Conservation (phyloP, 2,888 invertebrate genomes). For the Harpalus rubripes region DNA sequence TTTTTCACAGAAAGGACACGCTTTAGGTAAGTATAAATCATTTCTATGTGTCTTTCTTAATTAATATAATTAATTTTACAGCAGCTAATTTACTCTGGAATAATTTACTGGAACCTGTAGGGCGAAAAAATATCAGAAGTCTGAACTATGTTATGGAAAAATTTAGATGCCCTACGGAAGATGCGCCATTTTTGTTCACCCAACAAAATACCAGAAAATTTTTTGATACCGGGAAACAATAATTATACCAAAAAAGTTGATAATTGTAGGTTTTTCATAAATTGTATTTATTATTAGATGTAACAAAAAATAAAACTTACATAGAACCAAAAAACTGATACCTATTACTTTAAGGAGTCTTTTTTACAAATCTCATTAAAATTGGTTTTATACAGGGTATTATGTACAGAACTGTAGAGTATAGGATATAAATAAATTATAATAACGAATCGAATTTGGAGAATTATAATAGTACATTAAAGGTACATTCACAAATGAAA, state of each 20-base stretch:
- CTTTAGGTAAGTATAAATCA: conserved; percentile 79
- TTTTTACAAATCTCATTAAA: too few species aligned
- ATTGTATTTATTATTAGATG: conserved; percentile 25
- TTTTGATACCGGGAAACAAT: conserved; percentile 77
- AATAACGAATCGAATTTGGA: too few species aligned
- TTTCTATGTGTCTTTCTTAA: conserved; percentile 17
- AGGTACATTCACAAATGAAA: too few species aligned
- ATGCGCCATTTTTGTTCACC: conserved; percentile 84
- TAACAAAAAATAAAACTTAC: conserved; percentile 1
- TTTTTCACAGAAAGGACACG: conserved; percentile 90
- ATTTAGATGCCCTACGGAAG: conserved; percentile 81
- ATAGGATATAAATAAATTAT: too few species aligned
- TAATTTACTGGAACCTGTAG: conserved; percentile 85
- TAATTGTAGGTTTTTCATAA: conserved; percentile 34
- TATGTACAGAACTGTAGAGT: too few species aligned
- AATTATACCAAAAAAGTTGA: conserved; percentile 45
- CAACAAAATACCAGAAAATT: conserved; percentile 79
- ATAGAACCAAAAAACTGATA: not conserved
- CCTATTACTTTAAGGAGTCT: not conserved
- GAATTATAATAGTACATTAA: too few species aligned
- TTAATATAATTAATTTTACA: conserved; percentile 73
- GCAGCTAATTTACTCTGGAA: conserved; percentile 87
- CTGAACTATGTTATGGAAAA: conserved; percentile 81
- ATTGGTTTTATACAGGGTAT: too few species aligned
- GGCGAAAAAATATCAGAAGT: conserved; percentile 81